A percentile compares a stretch with the other conserved stretches of the same genome.
These are phyloP conservation scores for Carassius carassius DNA, from an alignment of 2,113 vertebrate species.

Conservation along the genomic window DNA sequence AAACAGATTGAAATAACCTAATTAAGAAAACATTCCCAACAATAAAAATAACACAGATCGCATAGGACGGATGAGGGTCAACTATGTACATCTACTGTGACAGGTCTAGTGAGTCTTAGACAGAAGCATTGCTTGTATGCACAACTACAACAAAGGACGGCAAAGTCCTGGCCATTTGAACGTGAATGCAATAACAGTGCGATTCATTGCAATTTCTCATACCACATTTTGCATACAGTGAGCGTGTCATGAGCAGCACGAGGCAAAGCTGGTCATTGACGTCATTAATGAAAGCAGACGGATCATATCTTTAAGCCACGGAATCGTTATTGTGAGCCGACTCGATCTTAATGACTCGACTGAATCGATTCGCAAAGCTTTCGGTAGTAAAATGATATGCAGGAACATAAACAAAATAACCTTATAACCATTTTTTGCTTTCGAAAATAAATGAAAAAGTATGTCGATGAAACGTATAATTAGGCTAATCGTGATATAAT, in stretches of 20 bases:
- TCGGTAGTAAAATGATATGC: neutral
- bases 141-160: neutral
- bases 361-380: neutral
- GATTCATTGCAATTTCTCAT: neutral
- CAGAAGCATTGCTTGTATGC: neutral
- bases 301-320: neutral
- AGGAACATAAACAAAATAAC: neutral
- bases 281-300: slow-evolving; percentile 15
- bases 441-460: neutral
- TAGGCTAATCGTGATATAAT: neutral
- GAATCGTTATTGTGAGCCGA: neutral
- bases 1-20: neutral
- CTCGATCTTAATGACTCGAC: neutral
- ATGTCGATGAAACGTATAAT: neutral
- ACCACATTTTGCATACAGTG: slow-evolving; percentile 12
- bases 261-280: slow-evolving; percentile 30
- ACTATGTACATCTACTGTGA: neutral
- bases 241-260: neutral
- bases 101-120: neutral
- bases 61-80: too few species aligned
- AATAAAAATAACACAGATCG: neutral
- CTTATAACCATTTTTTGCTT: neutral
- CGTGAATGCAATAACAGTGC: neutral
- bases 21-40: neutral
- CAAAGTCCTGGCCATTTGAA: neutral